phyloP scores from a whole-genome alignment of 2,113 vertebrate genomes.

The Phylloscopus trochilus region DNA sequence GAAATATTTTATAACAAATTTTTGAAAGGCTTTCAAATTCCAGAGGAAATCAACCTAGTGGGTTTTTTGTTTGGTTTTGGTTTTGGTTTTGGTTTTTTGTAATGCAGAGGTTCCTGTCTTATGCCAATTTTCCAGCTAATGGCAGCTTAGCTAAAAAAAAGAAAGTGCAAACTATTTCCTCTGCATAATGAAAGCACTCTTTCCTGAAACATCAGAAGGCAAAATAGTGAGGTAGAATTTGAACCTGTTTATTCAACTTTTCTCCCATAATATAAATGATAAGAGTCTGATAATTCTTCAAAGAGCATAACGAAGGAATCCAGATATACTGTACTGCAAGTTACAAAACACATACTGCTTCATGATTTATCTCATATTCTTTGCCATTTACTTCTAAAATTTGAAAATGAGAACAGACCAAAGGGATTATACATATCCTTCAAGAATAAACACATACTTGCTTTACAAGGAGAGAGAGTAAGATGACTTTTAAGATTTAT shows the following conservation, averaged over 20 bases:
- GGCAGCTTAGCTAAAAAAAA: not conserved
- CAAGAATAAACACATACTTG: not conserved
- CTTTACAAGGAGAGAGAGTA: not conserved
- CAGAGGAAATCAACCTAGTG: not conserved
- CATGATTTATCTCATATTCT: not conserved
- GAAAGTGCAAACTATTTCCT: not conserved
- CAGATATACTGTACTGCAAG: not conserved
- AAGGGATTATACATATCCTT: not conserved
- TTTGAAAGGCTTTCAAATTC: not conserved
- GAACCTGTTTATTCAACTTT: not conserved
- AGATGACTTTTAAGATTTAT: not conserved
- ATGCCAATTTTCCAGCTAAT: not conserved
- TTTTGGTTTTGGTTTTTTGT: not conserved
- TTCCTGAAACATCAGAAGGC: not conserved
- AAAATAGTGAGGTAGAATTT: not conserved
- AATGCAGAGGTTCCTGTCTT: not conserved
- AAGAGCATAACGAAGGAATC: not conserved
- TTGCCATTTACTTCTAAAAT: not conserved
- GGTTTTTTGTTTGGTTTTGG: not conserved
- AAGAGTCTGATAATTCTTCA: not conserved
- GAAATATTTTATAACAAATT: not conserved
- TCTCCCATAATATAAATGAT: not conserved
- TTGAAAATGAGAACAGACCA: not conserved
- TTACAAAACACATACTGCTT: not conserved
- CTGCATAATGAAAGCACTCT: not conserved